These are phyloP conservation scores for Pseudomugil gertrudae DNA, from an alignment of 2,797 vertebrate species.

Conservation along the genomic window DNA sequence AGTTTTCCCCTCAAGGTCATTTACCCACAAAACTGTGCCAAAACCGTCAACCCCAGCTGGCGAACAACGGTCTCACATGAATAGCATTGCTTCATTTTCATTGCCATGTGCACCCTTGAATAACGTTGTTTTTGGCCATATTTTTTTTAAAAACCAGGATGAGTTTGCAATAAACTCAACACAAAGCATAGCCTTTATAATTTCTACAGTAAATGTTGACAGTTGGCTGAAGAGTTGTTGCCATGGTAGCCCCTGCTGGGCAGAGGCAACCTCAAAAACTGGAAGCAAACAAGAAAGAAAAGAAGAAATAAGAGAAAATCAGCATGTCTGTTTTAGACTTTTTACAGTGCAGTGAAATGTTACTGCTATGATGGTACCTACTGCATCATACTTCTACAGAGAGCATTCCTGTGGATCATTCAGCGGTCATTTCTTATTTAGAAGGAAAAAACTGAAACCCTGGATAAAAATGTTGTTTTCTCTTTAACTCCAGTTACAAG, in stretches of 20 bases:
- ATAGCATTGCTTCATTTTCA: slow-evolving; percentile 20
- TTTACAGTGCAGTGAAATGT: not conserved
- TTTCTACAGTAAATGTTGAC: slow-evolving; percentile 33
- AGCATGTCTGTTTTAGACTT: not conserved
- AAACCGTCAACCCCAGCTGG: slow-evolving; percentile 3
- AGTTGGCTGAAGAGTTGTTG: slow-evolving; percentile 47
- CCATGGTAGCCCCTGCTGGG: slow-evolving; percentile 50
- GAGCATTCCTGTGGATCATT: not conserved
- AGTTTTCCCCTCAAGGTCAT: slow-evolving; percentile 65
- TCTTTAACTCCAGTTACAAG: too few species aligned
- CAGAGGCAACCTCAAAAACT: slow-evolving; percentile 30
- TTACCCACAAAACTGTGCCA: not conserved
- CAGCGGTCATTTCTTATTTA: too few species aligned
- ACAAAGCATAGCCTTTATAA: slow-evolving; percentile 24
- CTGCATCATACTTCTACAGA: not conserved
- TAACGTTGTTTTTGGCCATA: not conserved
- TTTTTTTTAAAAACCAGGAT: slow-evolving; percentile 5
- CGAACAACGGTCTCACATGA: not conserved
- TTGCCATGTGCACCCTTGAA: not conserved
- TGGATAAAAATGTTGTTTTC: too few species aligned
- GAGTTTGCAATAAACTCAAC: slow-evolving; percentile 16
- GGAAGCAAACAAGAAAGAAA: slow-evolving; percentile 6
- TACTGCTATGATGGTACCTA: not conserved
- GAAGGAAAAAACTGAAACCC: too few species aligned
- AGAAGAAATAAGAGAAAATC: not conserved